A percentile compares a stretch with the other conserved stretches of the same genome.
Evolutionary conservation across 1,140 invertebrate species (phyloP).

Genomic region (Drosophila miranda): DNA sequence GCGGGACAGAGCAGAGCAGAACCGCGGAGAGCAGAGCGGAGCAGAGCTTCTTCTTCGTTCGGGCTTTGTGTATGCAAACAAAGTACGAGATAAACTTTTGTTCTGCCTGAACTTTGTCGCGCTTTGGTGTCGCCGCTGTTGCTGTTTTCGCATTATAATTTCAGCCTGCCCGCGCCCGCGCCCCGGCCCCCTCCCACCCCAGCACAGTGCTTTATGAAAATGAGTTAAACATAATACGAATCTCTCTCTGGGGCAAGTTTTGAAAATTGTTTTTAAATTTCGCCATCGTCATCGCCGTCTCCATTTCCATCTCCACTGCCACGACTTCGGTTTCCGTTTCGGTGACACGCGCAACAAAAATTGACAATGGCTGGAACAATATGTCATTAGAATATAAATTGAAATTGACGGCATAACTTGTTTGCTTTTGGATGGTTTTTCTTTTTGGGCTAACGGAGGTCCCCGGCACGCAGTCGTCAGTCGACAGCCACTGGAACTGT

Average conservation of each 20-base stretch:
- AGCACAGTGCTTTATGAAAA: constrained; percentile 58
- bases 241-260: constrained; percentile 42
- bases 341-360: constrained; percentile 40
- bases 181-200: background rate
- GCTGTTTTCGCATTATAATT: constrained; percentile 52
- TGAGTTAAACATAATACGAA: constrained; percentile 67
- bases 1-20: background rate
- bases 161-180: constrained; percentile 8
- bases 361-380: constrained; percentile 56
- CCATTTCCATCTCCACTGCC: no score
- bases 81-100: constrained; percentile 80
- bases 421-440: constrained; percentile 33
- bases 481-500: constrained; percentile 11
- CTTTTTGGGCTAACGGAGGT: constrained; percentile 4
- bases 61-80: constrained; percentile 68
- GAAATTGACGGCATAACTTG: constrained; percentile 54
- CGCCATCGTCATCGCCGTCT: background rate
- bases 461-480: constrained; percentile 18
- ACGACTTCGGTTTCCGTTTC: constrained; percentile 1
- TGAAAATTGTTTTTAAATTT: constrained; percentile 67
- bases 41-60: constrained; percentile 3
- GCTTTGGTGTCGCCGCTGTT: constrained; percentile 21
- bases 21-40: background rate
- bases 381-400: constrained; percentile 68
- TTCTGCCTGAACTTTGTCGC: constrained; percentile 73